phyloP scores from a whole-genome alignment of 2,797 vertebrate species.

The Aeoliscus strigatus region DNA sequence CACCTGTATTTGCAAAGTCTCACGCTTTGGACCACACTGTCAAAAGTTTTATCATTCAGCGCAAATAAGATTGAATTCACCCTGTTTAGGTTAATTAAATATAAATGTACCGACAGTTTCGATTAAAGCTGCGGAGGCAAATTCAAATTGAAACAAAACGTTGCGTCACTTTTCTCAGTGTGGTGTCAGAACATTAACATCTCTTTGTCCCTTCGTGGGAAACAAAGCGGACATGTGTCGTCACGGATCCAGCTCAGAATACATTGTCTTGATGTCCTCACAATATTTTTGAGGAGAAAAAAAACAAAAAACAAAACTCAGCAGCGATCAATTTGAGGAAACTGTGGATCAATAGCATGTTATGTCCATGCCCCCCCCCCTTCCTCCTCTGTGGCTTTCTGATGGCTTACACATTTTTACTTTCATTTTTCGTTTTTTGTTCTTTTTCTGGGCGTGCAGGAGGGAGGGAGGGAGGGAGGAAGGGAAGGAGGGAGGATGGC shows the following conservation, averaged over 20 bases:
- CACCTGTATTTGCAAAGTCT: constrained; percentile 55
- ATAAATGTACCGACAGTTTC: constrained; percentile 13
- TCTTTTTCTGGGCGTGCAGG: constrained; percentile 50
- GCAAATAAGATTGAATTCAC: constrained; percentile 30
- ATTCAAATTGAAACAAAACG: constrained; percentile 8
- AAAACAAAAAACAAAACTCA: constrained; percentile 19
- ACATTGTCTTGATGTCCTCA: constrained; percentile 65
- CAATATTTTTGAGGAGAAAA: constrained; percentile 41
- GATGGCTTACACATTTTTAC: constrained; percentile 81
- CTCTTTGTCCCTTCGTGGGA: constrained; percentile 58
- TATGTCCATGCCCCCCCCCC: constrained; percentile 78
- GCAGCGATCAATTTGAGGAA: constrained; percentile 61
- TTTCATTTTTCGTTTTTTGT: constrained; percentile 68
- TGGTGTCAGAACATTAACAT: constrained; percentile 51
- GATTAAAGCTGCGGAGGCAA: constrained; percentile 44
- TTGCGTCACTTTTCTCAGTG: constrained; percentile 57
- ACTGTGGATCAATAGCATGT: constrained; percentile 85
- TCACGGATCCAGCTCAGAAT: constrained; percentile 73
- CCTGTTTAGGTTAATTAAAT: constrained; percentile 27
- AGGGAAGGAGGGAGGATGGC: constrained; percentile 39
- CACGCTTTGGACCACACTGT: constrained; percentile 61
- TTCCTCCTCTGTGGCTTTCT: constrained; percentile 81
- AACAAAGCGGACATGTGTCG: constrained; percentile 57
- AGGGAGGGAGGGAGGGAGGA: constrained; percentile 40
- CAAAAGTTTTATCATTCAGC: constrained; percentile 48